Evolutionary conservation across 2,888 invertebrate genomes (phyloP).

Genomic region (Cosmorhoe ocellata): DNA sequence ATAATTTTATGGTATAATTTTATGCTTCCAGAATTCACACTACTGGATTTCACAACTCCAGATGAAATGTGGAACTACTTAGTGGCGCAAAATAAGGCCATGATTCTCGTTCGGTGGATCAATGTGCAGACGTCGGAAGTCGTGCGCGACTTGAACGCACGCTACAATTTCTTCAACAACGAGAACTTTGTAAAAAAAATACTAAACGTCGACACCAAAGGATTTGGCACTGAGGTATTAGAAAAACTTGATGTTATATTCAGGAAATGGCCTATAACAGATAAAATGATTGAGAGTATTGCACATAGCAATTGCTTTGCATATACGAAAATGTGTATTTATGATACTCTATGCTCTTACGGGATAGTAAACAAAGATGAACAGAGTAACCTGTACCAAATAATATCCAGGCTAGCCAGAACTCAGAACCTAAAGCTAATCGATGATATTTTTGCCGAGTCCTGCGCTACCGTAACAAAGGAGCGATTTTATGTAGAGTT

Average conservation of each 20-base stretch:
- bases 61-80: slow-evolving; percentile 84
- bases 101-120: slow-evolving; percentile 84
- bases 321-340: slow-evolving; percentile 80
- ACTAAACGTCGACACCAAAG: slow-evolving; percentile 69
- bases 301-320: slow-evolving; percentile 70
- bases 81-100: slow-evolving; percentile 81
- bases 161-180: slow-evolving; percentile 72
- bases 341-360: slow-evolving; percentile 83
- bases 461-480: slow-evolving; percentile 71
- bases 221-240: slow-evolving; percentile 59
- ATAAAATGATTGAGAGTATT: slow-evolving; percentile 82
- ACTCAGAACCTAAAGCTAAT: slow-evolving; percentile 79
- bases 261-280: slow-evolving; percentile 78
- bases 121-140: slow-evolving; percentile 78
- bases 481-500: slow-evolving; percentile 79
- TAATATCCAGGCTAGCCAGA: slow-evolving; percentile 83
- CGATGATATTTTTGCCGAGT: slow-evolving; percentile 79
- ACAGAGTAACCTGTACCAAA: slow-evolving; percentile 74
- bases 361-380: slow-evolving; percentile 85
- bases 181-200: slow-evolving; percentile 69
- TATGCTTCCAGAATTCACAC: slow-evolving; percentile 72
- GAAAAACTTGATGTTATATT: slow-evolving; percentile 78
- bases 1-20: too few relatives aligned
- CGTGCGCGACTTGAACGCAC: slow-evolving; percentile 73
- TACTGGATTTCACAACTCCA: slow-evolving; percentile 76